These are phyloP conservation scores for Panthera leo DNA, from an alignment of 2,113 vertebrate genomes.

Conservation along the genomic window DNA sequence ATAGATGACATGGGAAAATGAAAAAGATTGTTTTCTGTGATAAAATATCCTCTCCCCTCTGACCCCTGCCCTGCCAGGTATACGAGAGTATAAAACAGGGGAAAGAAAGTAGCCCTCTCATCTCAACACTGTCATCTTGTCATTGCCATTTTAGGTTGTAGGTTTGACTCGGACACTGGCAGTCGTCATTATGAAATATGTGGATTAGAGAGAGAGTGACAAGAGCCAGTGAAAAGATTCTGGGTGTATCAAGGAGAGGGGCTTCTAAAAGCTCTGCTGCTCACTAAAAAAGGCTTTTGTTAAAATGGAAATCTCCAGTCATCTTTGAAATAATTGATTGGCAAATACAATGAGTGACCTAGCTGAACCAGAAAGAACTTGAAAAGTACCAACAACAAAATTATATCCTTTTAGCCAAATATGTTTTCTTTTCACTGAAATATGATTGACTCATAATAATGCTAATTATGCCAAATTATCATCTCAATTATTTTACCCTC, in stretches of 20 bases:
- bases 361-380: conserved; percentile 65
- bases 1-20: background rate
- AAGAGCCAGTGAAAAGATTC: conserved; percentile 55
- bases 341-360: conserved; percentile 74
- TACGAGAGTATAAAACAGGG: background rate
- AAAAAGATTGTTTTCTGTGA: conserved; percentile 6
- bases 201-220: conserved; percentile 38
- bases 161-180: background rate
- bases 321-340: conserved; percentile 76
- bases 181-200: conserved; percentile 20
- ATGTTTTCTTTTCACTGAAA: conserved; percentile 75
- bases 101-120: background rate
- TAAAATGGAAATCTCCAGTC: conserved; percentile 73
- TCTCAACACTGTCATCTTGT: conserved; percentile 14
- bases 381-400: conserved; percentile 69
- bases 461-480: conserved; percentile 78
- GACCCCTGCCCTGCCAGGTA: background rate
- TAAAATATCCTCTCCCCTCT: background rate
- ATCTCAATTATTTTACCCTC: conserved; percentile 72
- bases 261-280: conserved; percentile 59
- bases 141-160: conserved; percentile 28
- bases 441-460: conserved; percentile 75
- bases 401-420: conserved; percentile 76
- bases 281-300: conserved; percentile 70
- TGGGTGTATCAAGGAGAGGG: background rate